phyloP scores from a whole-genome alignment of 2,113 vertebrate genomes.

The Corapipo altera region DNA sequence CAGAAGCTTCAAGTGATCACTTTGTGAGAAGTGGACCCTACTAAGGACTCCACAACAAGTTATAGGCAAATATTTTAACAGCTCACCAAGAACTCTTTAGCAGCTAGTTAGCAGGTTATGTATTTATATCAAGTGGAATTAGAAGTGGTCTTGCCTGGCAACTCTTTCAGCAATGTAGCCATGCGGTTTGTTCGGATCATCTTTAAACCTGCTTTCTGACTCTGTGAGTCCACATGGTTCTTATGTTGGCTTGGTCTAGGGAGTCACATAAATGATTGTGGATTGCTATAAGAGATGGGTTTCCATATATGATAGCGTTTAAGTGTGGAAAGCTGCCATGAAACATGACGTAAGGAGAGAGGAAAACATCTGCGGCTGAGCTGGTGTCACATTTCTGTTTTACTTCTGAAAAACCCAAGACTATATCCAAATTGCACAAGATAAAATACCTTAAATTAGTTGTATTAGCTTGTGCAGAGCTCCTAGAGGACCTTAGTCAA shows the following conservation, averaged over 20 bases:
- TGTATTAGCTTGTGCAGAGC: background rate
- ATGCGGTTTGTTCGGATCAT: background rate
- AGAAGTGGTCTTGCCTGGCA: background rate
- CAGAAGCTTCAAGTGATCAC: background rate
- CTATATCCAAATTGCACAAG: background rate
- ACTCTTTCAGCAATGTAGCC: background rate
- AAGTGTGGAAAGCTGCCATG: background rate
- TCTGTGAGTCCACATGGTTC: background rate
- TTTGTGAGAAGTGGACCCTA: background rate
- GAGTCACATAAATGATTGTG: background rate
- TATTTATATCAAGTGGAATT: background rate
- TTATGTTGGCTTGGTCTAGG: background rate
- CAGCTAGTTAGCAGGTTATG: background rate
- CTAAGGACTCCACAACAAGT: background rate
- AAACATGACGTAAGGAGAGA: background rate
- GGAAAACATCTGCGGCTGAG: background rate
- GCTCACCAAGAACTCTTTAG: background rate
- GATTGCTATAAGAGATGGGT: background rate
- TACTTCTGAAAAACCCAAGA: background rate
- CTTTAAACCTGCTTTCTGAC: background rate
- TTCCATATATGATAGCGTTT: background rate
- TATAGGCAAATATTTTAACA: background rate
- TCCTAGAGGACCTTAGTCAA: background rate
- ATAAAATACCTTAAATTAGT: background rate
- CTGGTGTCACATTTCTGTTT: conserved; percentile 14